Evolutionary conservation across 1,140 invertebrate species (phyloP), one percentile per base, ranked within the genome.

Genomic region (Medauroidea extradentata): DNA sequence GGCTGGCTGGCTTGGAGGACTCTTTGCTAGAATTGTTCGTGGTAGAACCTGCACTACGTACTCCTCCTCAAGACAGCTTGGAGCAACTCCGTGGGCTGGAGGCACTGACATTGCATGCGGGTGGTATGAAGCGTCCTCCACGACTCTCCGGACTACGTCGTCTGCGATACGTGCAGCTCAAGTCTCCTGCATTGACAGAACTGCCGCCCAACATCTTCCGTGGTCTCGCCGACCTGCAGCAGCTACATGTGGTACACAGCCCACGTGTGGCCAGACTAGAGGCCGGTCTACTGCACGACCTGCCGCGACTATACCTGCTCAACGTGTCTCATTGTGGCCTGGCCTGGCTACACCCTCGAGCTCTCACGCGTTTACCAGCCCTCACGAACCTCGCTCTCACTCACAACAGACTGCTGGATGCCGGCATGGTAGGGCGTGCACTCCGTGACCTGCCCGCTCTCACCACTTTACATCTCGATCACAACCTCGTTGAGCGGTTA

Each of bases 261-360:
- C 38, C 53, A 60, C 79, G 81, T 27, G 69, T 93, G 14, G 77
- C 78, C 2, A 75, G 81, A 11, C 64, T 93, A 0, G 89, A 90
- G 68, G 82, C 86, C 46, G 87, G 86, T 44, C 74, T 89, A 0
- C 82, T 94, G 42, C 83, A 86, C 48, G 85, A 87, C 63, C 74
- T 94, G 27, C 88, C 88, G 0, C 82, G 85, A 50, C 74, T 94
- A 18, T 79, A 79, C 54, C 75, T 86, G 61, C 71, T 93, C 1
- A 91, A 94, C 69, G 83, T 94, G 34, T 89, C 84, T 0, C 75
- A 86, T 57, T 91, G 89, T 69, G 89, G 86, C 0, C 77, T 94
- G 2, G 81, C 81, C n/a, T 86, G 83, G 78, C 84, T 94, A 21
- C 90, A 93, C 68, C 83, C 90, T 43, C 78, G 89, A 63, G 82